Conservation (phyloP, 2,113 vertebrate species). For the Megaleporinus macrocephalus region DNA sequence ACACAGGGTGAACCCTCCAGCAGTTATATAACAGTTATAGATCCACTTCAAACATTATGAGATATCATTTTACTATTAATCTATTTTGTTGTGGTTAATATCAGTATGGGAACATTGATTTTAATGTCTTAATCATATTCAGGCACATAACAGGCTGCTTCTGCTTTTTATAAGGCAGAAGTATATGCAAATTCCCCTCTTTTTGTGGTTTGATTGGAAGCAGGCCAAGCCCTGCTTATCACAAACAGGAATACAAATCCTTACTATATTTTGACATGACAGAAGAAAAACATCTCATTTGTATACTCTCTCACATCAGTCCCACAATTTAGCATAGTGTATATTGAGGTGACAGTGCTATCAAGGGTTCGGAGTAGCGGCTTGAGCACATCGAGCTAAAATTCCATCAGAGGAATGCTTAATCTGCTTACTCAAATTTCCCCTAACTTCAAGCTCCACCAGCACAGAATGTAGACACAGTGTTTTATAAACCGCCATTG, state of each 20-base stretch:
- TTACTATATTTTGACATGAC: slow-evolving; percentile 13
- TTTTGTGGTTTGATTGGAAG: neutral
- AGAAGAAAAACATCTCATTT: neutral
- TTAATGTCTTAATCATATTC: neutral
- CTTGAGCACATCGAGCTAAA: slow-evolving; percentile 10
- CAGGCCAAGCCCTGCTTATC: neutral
- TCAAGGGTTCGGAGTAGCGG: neutral
- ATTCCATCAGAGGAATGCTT: slow-evolving; percentile 45
- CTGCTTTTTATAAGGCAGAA: neutral
- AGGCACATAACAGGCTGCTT: neutral
- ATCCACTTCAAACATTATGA: too few species aligned
- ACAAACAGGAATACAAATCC: neutral
- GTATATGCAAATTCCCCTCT: neutral
- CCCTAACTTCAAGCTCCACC: neutral
- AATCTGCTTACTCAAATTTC: slow-evolving; percentile 55
- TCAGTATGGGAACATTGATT: neutral
- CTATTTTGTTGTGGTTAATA: neutral
- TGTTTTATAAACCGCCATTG: slow-evolving; percentile 20
- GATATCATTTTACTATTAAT: neutral
- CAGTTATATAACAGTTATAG: too few species aligned
- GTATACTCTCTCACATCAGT: neutral
- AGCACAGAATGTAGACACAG: slow-evolving; percentile 23
- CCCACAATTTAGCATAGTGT: too few species aligned
- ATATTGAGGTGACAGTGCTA: neutral
- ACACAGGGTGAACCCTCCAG: neutral